A percentile compares a stretch with the other conserved stretches of the same genome.
Conservation (phyloP, 2,797 vertebrate species). For the Trichosurus vulpecula region DNA sequence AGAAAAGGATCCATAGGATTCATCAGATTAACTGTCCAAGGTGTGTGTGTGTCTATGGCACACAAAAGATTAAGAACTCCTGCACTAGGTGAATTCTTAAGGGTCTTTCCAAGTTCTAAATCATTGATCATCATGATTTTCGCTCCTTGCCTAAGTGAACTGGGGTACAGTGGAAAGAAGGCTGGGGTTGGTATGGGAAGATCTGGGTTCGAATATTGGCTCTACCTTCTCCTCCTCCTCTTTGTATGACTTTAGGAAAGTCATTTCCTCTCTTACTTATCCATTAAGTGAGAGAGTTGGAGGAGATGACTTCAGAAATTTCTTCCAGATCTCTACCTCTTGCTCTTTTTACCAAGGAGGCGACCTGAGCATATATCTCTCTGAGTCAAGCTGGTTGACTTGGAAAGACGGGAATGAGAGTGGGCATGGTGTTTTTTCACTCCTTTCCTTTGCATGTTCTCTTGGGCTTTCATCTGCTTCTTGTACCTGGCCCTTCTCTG, state of each 20-base stretch:
- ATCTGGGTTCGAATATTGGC: constrained; percentile 56
- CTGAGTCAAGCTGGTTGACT: not conserved
- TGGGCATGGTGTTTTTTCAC: not conserved
- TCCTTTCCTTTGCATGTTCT: not conserved
- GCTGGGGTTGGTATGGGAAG: constrained; percentile 16
- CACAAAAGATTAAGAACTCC: not conserved
- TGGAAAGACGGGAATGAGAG: not conserved
- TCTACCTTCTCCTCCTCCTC: constrained; percentile 70
- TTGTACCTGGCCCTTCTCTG: not conserved
- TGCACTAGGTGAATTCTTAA: not conserved
- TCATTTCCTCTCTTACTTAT: constrained; percentile 33
- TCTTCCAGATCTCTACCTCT: not conserved
- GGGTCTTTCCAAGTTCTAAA: not conserved
- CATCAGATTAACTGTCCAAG: not conserved
- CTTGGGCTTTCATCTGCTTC: not conserved
- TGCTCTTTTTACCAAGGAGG: not conserved
- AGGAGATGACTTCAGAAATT: not conserved
- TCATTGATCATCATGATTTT: not conserved
- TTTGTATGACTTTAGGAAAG: constrained; percentile 42
- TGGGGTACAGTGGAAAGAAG: constrained; percentile 68
- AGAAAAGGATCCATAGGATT: not conserved
- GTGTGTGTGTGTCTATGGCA: not conserved
- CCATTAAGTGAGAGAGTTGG: not conserved
- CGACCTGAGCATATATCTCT: not conserved
- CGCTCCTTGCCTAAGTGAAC: not conserved